A percentile compares a stretch with the other conserved stretches of the same genome.
phyloP scores from a whole-genome alignment of 1,140 invertebrate genomes.

The Drosophila biarmipes region DNA sequence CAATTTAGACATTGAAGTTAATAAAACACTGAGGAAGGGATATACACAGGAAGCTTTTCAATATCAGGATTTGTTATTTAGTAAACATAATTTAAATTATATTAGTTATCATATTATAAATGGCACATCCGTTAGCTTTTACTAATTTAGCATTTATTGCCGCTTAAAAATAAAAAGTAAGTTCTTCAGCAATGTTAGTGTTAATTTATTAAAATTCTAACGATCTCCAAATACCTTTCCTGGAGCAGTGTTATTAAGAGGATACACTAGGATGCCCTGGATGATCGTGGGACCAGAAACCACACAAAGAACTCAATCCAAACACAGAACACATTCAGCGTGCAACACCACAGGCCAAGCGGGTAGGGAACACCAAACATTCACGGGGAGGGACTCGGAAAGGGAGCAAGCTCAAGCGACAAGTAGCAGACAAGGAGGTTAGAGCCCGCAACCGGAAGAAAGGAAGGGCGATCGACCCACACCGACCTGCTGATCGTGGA shows the following conservation, averaged over 20 bases:
- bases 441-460: conserved; percentile 28
- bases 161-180: no score
- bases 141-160: background rate
- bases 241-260: background rate
- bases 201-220: no score
- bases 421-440: conserved; percentile 10
- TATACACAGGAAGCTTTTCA: no score
- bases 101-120: background rate
- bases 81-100: background rate
- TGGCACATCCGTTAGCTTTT: background rate
- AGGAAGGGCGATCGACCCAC: conserved; percentile 18
- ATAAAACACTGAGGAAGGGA: no score
- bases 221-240: background rate
- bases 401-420: conserved; percentile 25
- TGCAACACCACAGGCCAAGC: conserved; percentile 31
- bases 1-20: no score
- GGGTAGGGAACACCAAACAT: conserved; percentile 33
- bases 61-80: background rate
- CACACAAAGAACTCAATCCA: background rate
- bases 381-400: conserved; percentile 10
- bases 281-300: background rate
- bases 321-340: conserved; percentile 15
- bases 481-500: conserved; percentile 65
- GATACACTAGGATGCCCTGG: background rate
- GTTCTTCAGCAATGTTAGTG: no score